Evolutionary conservation across 1,140 invertebrate genomes (phyloP).

Genomic region (Tetramorium alpestre): DNA sequence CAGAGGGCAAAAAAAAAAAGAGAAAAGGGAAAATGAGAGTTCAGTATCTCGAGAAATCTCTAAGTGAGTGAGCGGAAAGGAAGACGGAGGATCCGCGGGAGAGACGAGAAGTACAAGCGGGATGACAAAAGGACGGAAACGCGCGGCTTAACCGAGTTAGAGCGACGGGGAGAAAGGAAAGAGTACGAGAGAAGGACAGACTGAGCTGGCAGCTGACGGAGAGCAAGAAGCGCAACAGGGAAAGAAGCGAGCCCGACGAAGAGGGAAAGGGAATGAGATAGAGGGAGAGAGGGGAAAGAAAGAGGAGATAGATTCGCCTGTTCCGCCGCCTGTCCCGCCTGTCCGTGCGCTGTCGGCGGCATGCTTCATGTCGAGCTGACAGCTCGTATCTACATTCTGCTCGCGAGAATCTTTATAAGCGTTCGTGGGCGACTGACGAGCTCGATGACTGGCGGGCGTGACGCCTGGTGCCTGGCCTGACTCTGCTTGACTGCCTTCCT

Average conservation of each 20-base stretch:
- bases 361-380: constrained; percentile 77
- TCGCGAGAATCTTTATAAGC: constrained; percentile 80
- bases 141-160: constrained; percentile 46
- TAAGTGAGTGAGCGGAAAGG: constrained; percentile 22
- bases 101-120: constrained; percentile 44
- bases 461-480: constrained; percentile 73
- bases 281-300: constrained; percentile 12
- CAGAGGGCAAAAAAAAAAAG: background rate
- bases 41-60: constrained; percentile 48
- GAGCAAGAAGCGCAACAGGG: background rate
- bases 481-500: constrained; percentile 72
- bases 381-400: constrained; percentile 80
- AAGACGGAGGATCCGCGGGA: constrained; percentile 17
- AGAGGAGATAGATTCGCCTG: constrained; percentile 67
- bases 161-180: constrained; percentile 28
- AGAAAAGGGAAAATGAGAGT: constrained; percentile 19
- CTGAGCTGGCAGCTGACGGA: constrained; percentile 26
- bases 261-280: background rate
- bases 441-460: constrained; percentile 81
- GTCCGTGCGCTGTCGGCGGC: constrained; percentile 71
- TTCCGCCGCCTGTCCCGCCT: constrained; percentile 68
- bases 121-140: constrained; percentile 41
- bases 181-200: constrained; percentile 11
- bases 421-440: constrained; percentile 79
- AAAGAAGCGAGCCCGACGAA: constrained; percentile 6